Percentiles rank a stretch among this genome's conserved stretches.
phyloP scores from a whole-genome alignment of 2,888 invertebrate genomes.

The Caenorhabditis afra region DNA sequence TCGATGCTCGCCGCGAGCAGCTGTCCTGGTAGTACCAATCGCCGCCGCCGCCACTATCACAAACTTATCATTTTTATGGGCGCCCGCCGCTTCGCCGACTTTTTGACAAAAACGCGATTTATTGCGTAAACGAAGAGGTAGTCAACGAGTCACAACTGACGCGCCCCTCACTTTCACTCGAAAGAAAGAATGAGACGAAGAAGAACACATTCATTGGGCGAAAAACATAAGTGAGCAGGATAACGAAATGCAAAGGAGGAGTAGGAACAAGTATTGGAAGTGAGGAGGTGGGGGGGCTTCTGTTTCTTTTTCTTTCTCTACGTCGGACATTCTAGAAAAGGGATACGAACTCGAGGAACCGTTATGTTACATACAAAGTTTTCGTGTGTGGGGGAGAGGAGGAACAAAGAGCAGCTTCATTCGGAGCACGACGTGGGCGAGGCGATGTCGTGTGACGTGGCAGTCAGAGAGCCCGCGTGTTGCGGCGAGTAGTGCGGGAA shows the following conservation, averaged over 20 bases:
- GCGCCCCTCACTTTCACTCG: too few relatives aligned
- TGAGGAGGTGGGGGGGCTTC: constrained; percentile 14
- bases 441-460: constrained; percentile 31
- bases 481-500: constrained; percentile 48
- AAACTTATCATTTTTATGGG: constrained; percentile 53
- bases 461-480: constrained; percentile 21
- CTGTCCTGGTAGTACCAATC: constrained; percentile 46
- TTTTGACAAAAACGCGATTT: constrained; percentile 43
- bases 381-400: not conserved
- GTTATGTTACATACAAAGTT: constrained; percentile 43
- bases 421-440: constrained; percentile 38
- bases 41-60: constrained; percentile 33
- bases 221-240: constrained; percentile 39
- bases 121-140: constrained; percentile 42
- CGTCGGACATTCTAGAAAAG: constrained; percentile 28
- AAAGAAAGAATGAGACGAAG: not conserved
- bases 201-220: constrained; percentile 22
- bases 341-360: constrained; percentile 11
- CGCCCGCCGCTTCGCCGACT: constrained; percentile 2
- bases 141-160: constrained; percentile 24
- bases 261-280: constrained; percentile 26
- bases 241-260: constrained; percentile 36
- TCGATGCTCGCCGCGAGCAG: constrained; percentile 7
- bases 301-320: constrained; percentile 14
- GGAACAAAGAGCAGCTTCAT: constrained; percentile 1